Conservation (phyloP, 2,888 invertebrate species). For the Chelonus formosanus region DNA sequence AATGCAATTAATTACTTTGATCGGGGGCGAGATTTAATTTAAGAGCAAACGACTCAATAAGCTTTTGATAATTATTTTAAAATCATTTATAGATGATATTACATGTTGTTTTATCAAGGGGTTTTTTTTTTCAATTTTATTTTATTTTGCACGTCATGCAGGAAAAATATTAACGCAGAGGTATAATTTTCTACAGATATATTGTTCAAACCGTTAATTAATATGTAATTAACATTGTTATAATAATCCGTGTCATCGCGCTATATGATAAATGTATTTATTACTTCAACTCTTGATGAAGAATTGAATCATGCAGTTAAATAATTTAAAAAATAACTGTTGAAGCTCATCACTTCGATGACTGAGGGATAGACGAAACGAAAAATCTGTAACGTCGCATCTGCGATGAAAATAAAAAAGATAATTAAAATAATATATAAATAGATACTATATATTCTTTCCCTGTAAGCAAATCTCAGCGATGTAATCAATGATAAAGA, state of each 20-base stretch:
- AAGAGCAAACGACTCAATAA: too few species aligned
- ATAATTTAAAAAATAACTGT: too few species aligned
- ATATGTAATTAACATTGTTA: background rate
- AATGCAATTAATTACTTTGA: too few species aligned
- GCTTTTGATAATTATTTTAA: too few species aligned
- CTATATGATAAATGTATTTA: background rate
- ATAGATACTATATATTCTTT: background rate
- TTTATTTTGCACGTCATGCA: conserved; percentile 2
- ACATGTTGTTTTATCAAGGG: background rate
- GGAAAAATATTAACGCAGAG: background rate
- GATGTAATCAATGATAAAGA: conserved; percentile 23
- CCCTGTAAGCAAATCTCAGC: conserved; percentile 16
- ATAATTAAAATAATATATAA: too few species aligned
- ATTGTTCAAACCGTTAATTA: background rate
- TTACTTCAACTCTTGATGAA: too few species aligned
- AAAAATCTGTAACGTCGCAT: too few species aligned
- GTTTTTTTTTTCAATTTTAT: background rate
- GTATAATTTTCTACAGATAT: background rate
- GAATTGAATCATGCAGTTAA: too few species aligned
- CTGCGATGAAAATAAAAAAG: too few species aligned
- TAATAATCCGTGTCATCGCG: conserved; percentile 3
- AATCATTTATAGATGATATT: background rate
- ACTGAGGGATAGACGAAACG: too few species aligned
- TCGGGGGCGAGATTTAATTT: too few species aligned
- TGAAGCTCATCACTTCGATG: too few species aligned